These are phyloP conservation scores for Lithobates sylvaticus DNA, from an alignment of 2,797 vertebrate genomes.

Conservation along the genomic window DNA sequence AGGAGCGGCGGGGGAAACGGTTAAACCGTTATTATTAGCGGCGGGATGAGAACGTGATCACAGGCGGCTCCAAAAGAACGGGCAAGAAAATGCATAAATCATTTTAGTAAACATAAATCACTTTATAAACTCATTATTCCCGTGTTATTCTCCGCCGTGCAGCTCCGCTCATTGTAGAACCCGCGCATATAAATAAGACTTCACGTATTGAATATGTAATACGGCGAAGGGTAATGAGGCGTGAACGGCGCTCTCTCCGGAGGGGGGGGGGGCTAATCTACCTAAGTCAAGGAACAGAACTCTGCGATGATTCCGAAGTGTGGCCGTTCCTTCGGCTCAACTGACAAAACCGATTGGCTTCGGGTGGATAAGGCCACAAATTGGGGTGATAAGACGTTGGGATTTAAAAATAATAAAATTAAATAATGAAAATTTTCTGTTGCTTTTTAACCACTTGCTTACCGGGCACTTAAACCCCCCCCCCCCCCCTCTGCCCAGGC, in stretches of 20 bases:
- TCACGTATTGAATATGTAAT: slow-evolving; percentile 57
- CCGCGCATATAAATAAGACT: slow-evolving; percentile 48
- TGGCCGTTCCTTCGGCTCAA: slow-evolving; percentile 9
- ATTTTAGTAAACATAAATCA: slow-evolving; percentile 42
- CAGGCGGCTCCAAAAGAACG: not conserved
- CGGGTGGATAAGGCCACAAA: not conserved
- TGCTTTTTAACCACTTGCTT: too few species aligned
- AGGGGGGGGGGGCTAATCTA: slow-evolving; percentile 13
- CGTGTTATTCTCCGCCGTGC: slow-evolving; percentile 30
- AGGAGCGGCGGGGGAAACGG: not conserved
- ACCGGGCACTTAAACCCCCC: too few species aligned
- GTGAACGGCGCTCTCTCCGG: not conserved
- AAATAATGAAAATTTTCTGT: too few species aligned
- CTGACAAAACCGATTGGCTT: not conserved
- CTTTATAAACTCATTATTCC: slow-evolving; percentile 51
- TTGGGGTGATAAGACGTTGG: not conserved
- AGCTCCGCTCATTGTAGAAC: slow-evolving; percentile 30
- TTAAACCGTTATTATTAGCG: not conserved
- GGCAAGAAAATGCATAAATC: slow-evolving; percentile 37
- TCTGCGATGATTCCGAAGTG: slow-evolving; percentile 18
- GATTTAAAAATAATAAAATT: too few species aligned
- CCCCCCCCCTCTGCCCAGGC: too few species aligned
- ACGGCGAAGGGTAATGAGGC: slow-evolving; percentile 43
- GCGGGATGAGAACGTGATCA: not conserved
- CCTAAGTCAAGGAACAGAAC: slow-evolving; percentile 44